Evolutionary conservation across 2,113 vertebrate genomes (phyloP).

Genomic region (Dryoscopus gambensis): DNA sequence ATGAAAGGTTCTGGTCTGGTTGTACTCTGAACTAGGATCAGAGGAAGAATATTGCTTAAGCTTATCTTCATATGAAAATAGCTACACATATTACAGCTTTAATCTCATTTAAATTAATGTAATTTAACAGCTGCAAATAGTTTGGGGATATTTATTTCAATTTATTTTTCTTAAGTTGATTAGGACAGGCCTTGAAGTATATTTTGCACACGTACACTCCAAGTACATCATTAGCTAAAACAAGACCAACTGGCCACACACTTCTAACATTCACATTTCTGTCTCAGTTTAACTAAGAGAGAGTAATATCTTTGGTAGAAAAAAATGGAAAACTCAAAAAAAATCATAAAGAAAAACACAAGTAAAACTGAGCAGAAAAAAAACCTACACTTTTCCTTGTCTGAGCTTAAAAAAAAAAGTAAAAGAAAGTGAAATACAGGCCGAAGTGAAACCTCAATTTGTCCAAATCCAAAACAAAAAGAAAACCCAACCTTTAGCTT

Average conservation of each 20-base stretch:
- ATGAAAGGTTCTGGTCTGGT: neutral
- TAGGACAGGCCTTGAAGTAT: neutral
- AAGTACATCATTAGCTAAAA: neutral
- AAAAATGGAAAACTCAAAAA: neutral
- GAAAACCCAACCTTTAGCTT: neutral
- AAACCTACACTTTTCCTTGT: rapidly evolving
- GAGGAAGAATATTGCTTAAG: neutral
- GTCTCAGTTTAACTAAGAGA: neutral
- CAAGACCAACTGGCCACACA: neutral
- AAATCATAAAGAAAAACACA: neutral
- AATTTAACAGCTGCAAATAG: slow-evolving; percentile 27
- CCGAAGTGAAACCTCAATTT: neutral
- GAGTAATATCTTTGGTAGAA: neutral
- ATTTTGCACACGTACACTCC: slow-evolving; percentile 1
- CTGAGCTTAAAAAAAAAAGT: neutral
- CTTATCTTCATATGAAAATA: slow-evolving; percentile 23
- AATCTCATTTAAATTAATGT: slow-evolving; percentile 47
- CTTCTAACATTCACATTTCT: neutral
- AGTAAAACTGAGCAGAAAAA: neutral
- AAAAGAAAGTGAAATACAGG: neutral
- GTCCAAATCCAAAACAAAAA: neutral
- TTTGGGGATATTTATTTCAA: slow-evolving; percentile 21
- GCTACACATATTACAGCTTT: neutral
- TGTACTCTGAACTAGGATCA: neutral
- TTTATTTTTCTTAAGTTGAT: slow-evolving; percentile 41